A percentile compares a stretch with the other conserved stretches of the same genome.
These are phyloP conservation scores for Trematomus bernacchii DNA, from an alignment of 2,797 vertebrate genomes.

Conservation along the genomic window DNA sequence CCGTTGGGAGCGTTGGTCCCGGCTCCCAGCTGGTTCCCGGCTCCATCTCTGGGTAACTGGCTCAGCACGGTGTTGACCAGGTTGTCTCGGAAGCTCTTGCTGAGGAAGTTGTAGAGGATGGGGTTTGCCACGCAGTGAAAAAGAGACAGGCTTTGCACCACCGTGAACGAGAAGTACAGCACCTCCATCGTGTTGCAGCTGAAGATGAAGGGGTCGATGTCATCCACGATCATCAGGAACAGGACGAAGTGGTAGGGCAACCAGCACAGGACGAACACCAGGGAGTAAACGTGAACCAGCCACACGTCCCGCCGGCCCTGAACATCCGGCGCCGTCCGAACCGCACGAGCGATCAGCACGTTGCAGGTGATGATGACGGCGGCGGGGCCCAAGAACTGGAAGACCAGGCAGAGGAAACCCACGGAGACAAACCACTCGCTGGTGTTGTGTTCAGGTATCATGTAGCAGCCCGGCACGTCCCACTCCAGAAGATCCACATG, in stretches of 20 bases:
- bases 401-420: conserved; percentile 80
- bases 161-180: conserved; percentile 90
- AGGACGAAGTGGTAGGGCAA: conserved; percentile 89
- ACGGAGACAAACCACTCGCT: conserved; percentile 84
- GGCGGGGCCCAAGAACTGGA: conserved; percentile 92
- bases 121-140: conserved; percentile 95
- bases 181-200: conserved; percentile 86
- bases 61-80: conserved; percentile 87
- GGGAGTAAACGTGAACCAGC: conserved; percentile 91
- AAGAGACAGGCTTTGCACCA: conserved; percentile 90
- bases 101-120: conserved; percentile 96
- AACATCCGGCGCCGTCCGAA: conserved; percentile 73
- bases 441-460: conserved; percentile 86
- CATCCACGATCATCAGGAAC: conserved; percentile 86
- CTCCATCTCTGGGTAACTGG: conserved; percentile 80
- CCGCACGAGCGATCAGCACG: conserved; percentile 85
- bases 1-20: conserved; percentile 39
- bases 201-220: conserved; percentile 71
- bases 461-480: conserved; percentile 90
- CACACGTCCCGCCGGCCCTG: conserved; percentile 86
- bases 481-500: conserved; percentile 90
- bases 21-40: conserved; percentile 2
- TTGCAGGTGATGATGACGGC: conserved; percentile 90
- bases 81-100: conserved; percentile 90
- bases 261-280: conserved; percentile 91